Evolutionary conservation across 2,797 vertebrate species (phyloP).

Genomic region (Danio choprae): DNA sequence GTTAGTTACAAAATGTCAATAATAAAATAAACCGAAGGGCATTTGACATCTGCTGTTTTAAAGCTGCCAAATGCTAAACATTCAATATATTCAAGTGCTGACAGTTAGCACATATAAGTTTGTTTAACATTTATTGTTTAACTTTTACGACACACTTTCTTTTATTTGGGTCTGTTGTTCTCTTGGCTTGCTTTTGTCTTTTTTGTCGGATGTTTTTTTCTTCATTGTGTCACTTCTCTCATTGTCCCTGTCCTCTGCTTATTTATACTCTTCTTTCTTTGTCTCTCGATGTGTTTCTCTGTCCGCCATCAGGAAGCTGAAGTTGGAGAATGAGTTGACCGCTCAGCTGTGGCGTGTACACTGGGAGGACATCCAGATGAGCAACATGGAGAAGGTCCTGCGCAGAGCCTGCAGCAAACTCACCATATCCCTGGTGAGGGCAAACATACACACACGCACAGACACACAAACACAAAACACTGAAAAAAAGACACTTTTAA

Average conservation of each 20-base stretch:
- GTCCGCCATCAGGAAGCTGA: constrained; percentile 82
- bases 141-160: neutral
- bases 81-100: neutral
- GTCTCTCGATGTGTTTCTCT: constrained; percentile 25
- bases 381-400: constrained; percentile 85
- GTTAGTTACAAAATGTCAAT: neutral
- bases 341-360: constrained; percentile 89
- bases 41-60: neutral
- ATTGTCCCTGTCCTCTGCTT: constrained; percentile 4
- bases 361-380: constrained; percentile 90
- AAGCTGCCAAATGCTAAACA: neutral
- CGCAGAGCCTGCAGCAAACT: constrained; percentile 85
- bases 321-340: constrained; percentile 89
- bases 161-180: neutral
- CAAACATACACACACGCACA: constrained; percentile 32
- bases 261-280: constrained; percentile 19
- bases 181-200: neutral
- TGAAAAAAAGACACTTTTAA: too few species aligned
- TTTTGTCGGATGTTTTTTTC: constrained; percentile 15
- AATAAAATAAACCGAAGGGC: neutral
- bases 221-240: neutral
- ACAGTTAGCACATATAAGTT: neutral
- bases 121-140: neutral
- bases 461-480: neutral
- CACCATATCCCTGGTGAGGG: constrained; percentile 86